Base-by-base conservation (phyloP, 1,140 invertebrate species). In the Sitobion miscanthi region DNA sequence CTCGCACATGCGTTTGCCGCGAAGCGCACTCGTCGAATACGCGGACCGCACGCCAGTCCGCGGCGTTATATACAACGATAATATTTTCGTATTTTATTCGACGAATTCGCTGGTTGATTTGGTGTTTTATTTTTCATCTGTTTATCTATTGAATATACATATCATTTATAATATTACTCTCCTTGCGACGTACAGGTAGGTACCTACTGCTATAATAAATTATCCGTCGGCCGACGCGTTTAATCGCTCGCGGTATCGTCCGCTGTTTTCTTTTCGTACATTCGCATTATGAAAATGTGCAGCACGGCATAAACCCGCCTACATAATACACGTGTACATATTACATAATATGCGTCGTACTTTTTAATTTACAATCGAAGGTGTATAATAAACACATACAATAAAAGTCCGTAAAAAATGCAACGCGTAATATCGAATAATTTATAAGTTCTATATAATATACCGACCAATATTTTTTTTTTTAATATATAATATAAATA, bases 1-100 rank as follows among this genome's bases (percentile, higher is more conserved):
- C 57, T 38, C 8, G 90, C 90, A 91, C 90, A 91, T 91, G 90
- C 90, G 90, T 91, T 82, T 45, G 42, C 25, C 25, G 42, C 62
- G 49, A 54, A 90, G 5, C n/a, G 17, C n/a, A 42, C 17, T 23
- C 45, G 42, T 5, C 42, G 38, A 85, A 42, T 85, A 38, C 83
- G 20, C 45, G 21, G 5, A 42, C 35, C n/a, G 82, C 5, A 42
- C 83, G 42, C 23, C 21, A 14, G 42, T n/a, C n/a, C 62, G 21
- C 82, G 8, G 17, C 38, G 82, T 42, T 42, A 83, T 85, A 47
- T 35, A n/a, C 25, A 35, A 35, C 35, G 35, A 82, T 21, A 82
- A 83, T 83, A 23, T 38, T 38, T 38, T 38, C 2, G 20, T 52
- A 52, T 52, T 52, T 83, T 35, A 83, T 83, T 42, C 3, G 1